Evolutionary conservation across 2,113 vertebrate genomes (phyloP).

Genomic region (Felis catus): F.catus_Fca126_mat1.0 CM031417.1:35170501-35171000

Average conservation of each 20-base stretch:
- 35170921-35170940: not conserved
- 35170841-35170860: not conserved
- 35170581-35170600: too few species aligned
- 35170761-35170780: not conserved
- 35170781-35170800: not conserved
- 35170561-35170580: too few species aligned
- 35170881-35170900: not conserved
- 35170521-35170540: too few species aligned
- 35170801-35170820: not conserved
- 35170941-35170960: not conserved
- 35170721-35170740: not conserved
- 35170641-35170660: not conserved
- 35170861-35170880: not conserved
- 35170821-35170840: fast-evolving
- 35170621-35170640: not conserved
- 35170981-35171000: not conserved
- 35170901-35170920: not conserved
- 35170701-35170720: not conserved
- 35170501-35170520: too few species aligned
- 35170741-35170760: not conserved
- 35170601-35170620: too few species aligned
- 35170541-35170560: too few species aligned
- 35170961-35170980: not conserved
- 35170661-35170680: not conserved
- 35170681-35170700: not conserved